Evolutionary conservation across 2,797 vertebrate genomes (phyloP), one percentile per base, ranked within the genome.

Genomic region (Cossypha niveicapilla): DNA sequence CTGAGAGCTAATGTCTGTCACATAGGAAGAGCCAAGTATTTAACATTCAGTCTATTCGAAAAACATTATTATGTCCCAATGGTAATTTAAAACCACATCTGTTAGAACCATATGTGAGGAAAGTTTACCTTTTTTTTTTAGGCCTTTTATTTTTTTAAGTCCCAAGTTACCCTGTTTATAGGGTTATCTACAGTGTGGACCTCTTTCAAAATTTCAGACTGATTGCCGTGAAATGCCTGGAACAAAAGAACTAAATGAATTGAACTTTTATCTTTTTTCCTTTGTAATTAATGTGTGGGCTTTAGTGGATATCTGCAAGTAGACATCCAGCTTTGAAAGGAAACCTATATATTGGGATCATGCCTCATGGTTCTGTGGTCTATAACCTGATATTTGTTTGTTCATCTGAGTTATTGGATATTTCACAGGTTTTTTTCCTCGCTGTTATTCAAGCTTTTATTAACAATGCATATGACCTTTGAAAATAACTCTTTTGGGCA

Each of bases 71-170:
- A 94, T 89, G 91, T 88, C 82, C 86, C 94, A 56, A 72, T 4
- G 92, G 96, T 91, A 93, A 94, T 95, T 97, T 95, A 95, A 96
- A 91, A 58, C 32, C 63, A 71, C 85, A 95, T 95, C 97, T 93
- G 91, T 95, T 96, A 93, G 88, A 83, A 68, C 66, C 82, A 85
- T 86, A 86, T 93, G 77, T 86, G n/a, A 77, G 58, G 19, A 45
- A 60, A 81, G 47, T 72, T 76, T 77, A 73, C 44, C 18, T 72
- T 48, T 77, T 67, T 67, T 34, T 45, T 57, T 37, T 9, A 10
- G 41, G 4, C 5, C 13, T 66, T 48, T 86, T 81, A 10, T 56
- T 57, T 56, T 35, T 56, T 25, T 1, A 48, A 15, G 37, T 85
- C 77, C 73, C 27, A 44, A n/a, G 67, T 92, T 92, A 47, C 39